phyloP scores from a whole-genome alignment of 2,797 vertebrate genomes.

The Poecile montanus region DNA sequence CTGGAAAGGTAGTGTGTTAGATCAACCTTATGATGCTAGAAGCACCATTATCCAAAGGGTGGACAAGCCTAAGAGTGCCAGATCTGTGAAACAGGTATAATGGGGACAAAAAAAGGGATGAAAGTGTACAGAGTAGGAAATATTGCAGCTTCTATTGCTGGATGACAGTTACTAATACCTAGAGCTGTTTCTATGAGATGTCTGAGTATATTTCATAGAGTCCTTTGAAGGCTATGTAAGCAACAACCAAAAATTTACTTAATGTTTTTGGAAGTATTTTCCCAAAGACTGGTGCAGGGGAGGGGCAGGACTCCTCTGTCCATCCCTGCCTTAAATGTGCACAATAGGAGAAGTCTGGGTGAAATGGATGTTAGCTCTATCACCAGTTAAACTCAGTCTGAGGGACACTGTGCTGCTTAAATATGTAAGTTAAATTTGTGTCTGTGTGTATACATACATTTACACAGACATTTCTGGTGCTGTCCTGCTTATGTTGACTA shows the following conservation, averaged over 20 bases:
- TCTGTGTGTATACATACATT: rapidly evolving
- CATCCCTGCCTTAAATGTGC: not conserved
- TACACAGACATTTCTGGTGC: not conserved
- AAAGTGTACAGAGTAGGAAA: not conserved
- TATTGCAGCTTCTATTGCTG: rapidly evolving
- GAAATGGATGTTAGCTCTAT: not conserved
- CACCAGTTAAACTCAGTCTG: not conserved
- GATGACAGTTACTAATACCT: not conserved
- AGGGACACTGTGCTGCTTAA: not conserved
- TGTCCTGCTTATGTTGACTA: not conserved
- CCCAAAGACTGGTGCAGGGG: not conserved
- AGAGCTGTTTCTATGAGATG: not conserved
- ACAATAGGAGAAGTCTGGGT: not conserved
- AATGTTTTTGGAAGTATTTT: not conserved
- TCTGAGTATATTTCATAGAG: not conserved
- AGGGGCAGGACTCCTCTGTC: not conserved
- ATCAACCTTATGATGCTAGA: not conserved
- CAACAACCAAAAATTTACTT: not conserved
- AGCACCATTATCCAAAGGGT: not conserved
- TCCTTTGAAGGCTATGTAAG: not conserved
- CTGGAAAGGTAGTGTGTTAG: not conserved
- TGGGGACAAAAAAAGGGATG: not conserved
- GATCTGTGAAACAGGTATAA: not conserved
- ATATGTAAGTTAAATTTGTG: rapidly evolving
- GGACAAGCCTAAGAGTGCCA: not conserved